Evolutionary conservation across 1,140 invertebrate species (phyloP), one percentile per base, ranked within the genome.

Genomic region (Achatina immaculata): DNA sequence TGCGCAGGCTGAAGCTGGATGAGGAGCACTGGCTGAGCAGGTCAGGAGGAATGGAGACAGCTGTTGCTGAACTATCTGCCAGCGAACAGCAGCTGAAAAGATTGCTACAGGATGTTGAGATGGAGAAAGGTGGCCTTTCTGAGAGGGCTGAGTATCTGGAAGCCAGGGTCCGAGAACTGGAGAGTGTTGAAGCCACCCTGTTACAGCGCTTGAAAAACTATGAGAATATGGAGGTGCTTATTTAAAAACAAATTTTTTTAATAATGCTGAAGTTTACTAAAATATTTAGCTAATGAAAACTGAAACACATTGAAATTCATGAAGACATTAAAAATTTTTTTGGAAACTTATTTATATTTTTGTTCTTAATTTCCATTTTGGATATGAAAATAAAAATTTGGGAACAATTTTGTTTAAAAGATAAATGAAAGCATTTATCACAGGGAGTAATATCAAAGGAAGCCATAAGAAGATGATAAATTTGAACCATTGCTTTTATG

Each of bases 111-210:
- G 85, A 85, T 79, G 69, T 89, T 40, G 86, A 87, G 73, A 82
- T 85, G 45, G 88, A 90, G 80, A 89, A 88, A 38, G 73, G 80
- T 31, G 83, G 78, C 19, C 83, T 87, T 1, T 69, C 82, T 7
- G 86, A 89, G 48, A 87, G 88, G 71, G 82, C 85, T 21, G 86
- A 87, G 69, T 88, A 87, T 80, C 81, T 89, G 28, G 84, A 88
- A 34, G 78, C 84, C 68, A 76, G 85, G 45, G 75, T 89, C 43
- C 85, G 88, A 65, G 88, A 90, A 58, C 73, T 89, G 68, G 87
- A 89, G 66, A 86, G 78, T 82, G 82, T 87, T 31, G 88, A 90
- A 69, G 76, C 80, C 1, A 84, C 85, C 51, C 69, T 89, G 69
- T 76, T 86, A 0, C 84, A 88, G 66, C 80, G 83, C 72, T 73